phyloP scores from a whole-genome alignment of 2,113 vertebrate genomes.

The Acanthochromis polyacanthus region DNA sequence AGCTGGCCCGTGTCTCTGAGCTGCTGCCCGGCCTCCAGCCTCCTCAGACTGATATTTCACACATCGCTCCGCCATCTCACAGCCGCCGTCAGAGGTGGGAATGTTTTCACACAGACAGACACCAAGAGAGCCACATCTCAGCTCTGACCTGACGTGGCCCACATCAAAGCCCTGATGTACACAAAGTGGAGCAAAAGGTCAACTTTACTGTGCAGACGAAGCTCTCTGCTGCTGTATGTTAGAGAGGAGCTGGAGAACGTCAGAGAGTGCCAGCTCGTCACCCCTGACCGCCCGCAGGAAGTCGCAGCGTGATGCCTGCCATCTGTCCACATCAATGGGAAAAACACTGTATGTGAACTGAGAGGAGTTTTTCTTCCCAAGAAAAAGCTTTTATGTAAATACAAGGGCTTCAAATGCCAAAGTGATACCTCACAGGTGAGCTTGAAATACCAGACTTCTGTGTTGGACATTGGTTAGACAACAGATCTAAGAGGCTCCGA shows the following conservation, averaged over 20 bases:
- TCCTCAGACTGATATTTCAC: conserved; percentile 79
- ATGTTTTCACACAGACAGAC: conserved; percentile 71
- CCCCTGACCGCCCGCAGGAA: conserved; percentile 59
- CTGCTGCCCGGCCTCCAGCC: conserved; percentile 41
- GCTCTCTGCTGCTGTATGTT: conserved; percentile 38
- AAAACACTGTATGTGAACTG: conserved; percentile 29
- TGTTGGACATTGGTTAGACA: conserved; percentile 60
- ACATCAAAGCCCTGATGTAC: conserved; percentile 60
- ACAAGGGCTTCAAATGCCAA: conserved; percentile 46
- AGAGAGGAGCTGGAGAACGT: conserved; percentile 54
- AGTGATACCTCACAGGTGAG: conserved; percentile 59
- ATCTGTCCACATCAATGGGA: conserved; percentile 63
- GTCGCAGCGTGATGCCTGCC: conserved; percentile 43
- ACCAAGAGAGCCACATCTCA: conserved; percentile 57
- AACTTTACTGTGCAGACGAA: conserved; percentile 27
- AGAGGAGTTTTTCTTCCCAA: conserved; percentile 1
- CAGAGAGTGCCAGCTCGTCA: conserved; percentile 56
- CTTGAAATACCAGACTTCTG: conserved; percentile 61
- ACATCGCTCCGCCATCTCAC: conserved; percentile 68
- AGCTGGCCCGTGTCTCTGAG: conserved; percentile 72
- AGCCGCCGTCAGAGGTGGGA: conserved; percentile 76
- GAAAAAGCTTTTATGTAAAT: conserved; percentile 32
- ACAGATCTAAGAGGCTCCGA: conserved; percentile 20
- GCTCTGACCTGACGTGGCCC: conserved; percentile 54
- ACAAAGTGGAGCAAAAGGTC: conserved; percentile 50